These are phyloP conservation scores for Chionomys nivalis DNA, from an alignment of 2,113 vertebrate genomes.

Conservation along the genomic window DNA sequence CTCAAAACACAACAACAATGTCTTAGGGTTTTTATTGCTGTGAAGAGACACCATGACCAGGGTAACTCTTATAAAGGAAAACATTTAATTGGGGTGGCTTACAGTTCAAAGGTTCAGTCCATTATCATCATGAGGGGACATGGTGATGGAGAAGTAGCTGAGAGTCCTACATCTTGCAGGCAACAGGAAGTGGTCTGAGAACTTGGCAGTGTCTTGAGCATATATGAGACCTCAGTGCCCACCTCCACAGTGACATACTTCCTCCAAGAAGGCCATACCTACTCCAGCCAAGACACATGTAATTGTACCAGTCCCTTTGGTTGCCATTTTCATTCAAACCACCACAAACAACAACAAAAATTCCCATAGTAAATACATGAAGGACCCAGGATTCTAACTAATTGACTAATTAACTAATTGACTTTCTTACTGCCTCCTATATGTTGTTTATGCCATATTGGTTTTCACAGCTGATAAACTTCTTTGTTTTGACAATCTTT, in stretches of 20 bases:
- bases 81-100: neutral
- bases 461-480: slow-evolving; percentile 12
- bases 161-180: neutral
- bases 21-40: neutral
- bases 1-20: neutral
- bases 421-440: neutral
- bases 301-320: neutral
- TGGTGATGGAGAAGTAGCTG: neutral
- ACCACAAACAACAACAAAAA: too few relatives aligned
- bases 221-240: neutral
- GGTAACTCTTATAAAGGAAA: neutral
- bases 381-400: neutral
- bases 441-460: neutral
- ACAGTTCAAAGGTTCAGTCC: neutral
- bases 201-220: neutral
- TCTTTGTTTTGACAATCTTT: slow-evolving; percentile 31
- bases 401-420: neutral
- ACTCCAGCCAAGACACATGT: neutral
- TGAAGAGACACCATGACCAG: neutral
- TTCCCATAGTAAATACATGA: neutral
- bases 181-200: neutral
- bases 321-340: too few relatives aligned
- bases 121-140: neutral
- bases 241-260: neutral
- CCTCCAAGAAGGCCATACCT: neutral